A percentile compares a stretch with the other conserved stretches of the same genome.
phyloP scores from a whole-genome alignment of 1,140 invertebrate genomes.

The Pogonomyrmex californicus region DNA sequence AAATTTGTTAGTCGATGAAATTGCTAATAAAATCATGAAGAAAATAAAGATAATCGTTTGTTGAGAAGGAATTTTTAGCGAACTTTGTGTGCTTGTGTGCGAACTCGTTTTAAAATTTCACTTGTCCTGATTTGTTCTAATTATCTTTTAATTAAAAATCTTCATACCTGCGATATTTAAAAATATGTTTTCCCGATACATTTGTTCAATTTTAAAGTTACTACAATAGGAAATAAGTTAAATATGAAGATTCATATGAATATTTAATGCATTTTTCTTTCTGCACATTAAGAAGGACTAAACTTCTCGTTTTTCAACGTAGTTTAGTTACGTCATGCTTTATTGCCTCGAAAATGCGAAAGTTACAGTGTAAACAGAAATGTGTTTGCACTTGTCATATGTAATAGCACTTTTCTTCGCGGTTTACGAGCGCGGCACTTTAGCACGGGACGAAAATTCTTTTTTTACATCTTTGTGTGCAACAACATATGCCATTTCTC shows the following conservation, averaged over 20 bases:
- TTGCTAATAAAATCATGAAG: not conserved
- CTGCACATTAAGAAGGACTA: not conserved
- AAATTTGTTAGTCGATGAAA: not conserved
- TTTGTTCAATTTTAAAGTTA: not conserved
- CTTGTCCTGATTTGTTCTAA: too few relatives aligned
- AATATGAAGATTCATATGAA: not conserved
- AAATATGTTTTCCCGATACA: too few relatives aligned
- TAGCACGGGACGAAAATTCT: slow-evolving; percentile 11
- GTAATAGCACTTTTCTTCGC: slow-evolving; percentile 47
- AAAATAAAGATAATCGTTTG: too few relatives aligned
- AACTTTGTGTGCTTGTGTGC: too few relatives aligned
- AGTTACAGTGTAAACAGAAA: slow-evolving; percentile 58
- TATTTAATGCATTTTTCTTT: not conserved
- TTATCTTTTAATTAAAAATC: not conserved
- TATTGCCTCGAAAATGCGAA: slow-evolving; percentile 34
- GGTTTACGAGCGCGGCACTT: slow-evolving; percentile 50
- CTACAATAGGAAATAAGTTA: not conserved
- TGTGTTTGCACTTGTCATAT: slow-evolving; percentile 54
- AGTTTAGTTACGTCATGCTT: slow-evolving; percentile 32
- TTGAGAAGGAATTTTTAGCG: too few relatives aligned
- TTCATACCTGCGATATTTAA: not conserved
- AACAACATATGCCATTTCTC: slow-evolving; percentile 45
- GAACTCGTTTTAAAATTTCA: too few relatives aligned
- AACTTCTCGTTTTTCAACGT: not conserved
- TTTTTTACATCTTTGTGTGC: slow-evolving; percentile 40